Percentiles rank a stretch among this genome's conserved stretches.
Conservation (phyloP, 1,140 invertebrate species). For the Tetragonula clypearis region DNA sequence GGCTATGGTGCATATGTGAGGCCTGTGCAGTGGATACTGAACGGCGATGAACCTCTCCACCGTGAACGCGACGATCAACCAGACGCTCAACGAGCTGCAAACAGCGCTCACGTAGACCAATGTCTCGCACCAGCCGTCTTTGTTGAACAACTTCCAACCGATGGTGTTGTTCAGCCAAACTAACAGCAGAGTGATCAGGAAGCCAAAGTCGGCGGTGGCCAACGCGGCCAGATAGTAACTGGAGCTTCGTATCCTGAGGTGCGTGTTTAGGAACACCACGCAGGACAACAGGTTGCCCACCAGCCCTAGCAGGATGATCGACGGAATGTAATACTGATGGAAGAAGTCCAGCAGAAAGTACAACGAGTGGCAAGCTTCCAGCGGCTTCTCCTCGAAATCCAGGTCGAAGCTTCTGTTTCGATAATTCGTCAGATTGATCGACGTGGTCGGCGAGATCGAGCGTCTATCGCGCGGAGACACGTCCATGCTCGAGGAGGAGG, state of each 20-base stretch:
- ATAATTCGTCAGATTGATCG: constrained; percentile 29
- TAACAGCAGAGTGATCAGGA: constrained; percentile 80
- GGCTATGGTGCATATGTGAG: constrained; percentile 84
- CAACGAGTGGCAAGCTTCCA: constrained; percentile 69
- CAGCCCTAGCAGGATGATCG: constrained; percentile 82
- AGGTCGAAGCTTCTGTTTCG: constrained; percentile 36
- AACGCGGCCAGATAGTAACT: constrained; percentile 84
- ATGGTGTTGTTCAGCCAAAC: constrained; percentile 82
- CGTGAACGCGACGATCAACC: constrained; percentile 86
- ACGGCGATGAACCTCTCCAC: constrained; percentile 86
- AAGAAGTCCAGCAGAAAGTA: constrained; percentile 80
- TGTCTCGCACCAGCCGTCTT: constrained; percentile 83
- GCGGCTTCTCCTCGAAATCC: constrained; percentile 59
- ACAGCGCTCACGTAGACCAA: constrained; percentile 84
- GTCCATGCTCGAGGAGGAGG: neutral
- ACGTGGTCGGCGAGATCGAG: constrained; percentile 5
- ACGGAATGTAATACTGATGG: constrained; percentile 82
- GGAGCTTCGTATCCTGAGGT: constrained; percentile 83
- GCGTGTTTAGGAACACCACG: constrained; percentile 83
- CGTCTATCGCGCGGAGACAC: constrained; percentile 27
- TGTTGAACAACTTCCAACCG: constrained; percentile 82
- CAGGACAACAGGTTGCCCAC: constrained; percentile 83
- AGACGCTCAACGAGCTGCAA: constrained; percentile 84
- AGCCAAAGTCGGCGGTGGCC: constrained; percentile 83
- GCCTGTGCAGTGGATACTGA: constrained; percentile 85